A percentile compares a stretch with the other conserved stretches of the same genome.
phyloP scores from a whole-genome alignment of 2,888 invertebrate species.

The Drosophila demipolita region DNA sequence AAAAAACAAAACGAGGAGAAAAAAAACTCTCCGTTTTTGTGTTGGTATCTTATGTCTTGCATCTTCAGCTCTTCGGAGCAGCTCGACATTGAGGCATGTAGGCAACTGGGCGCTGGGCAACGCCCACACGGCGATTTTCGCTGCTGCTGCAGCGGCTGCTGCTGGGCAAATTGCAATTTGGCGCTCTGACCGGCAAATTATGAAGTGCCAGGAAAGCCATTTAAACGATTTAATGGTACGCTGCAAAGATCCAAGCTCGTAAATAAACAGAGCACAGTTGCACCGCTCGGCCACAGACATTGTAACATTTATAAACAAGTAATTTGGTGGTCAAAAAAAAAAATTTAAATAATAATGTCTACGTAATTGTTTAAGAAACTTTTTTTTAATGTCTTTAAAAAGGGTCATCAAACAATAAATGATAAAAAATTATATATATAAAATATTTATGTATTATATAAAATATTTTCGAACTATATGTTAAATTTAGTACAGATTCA shows the following conservation, averaged over 20 bases:
- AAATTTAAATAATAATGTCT: not conserved
- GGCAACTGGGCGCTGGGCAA: conserved; percentile 67
- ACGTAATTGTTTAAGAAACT: conserved; percentile 17
- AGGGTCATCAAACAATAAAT: not conserved
- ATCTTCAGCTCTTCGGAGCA: conserved; percentile 46
- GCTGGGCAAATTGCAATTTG: conserved; percentile 69
- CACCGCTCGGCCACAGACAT: conserved; percentile 30
- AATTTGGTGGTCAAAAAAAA: conserved; percentile 39
- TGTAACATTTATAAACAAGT: conserved; percentile 4
- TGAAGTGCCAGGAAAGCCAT: conserved; percentile 80
- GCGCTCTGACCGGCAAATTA: conserved; percentile 79
- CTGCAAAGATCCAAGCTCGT: conserved; percentile 66
- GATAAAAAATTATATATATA: not conserved
- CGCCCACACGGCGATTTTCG: conserved; percentile 69
- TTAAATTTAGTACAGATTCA: not conserved
- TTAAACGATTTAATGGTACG: conserved; percentile 78
- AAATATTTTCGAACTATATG: not conserved
- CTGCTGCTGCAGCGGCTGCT: conserved; percentile 21
- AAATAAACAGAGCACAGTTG: conserved; percentile 70
- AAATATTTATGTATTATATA: too few species aligned
- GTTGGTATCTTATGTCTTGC: conserved; percentile 27
- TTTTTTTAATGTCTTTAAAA: not conserved
- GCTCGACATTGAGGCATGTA: conserved; percentile 51
- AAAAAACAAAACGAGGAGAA: not conserved
- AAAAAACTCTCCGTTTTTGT: conserved; percentile 38